These are phyloP conservation scores for Coenobita brevimanus DNA, from an alignment of 1,140 invertebrate genomes.

Conservation along the genomic window DNA sequence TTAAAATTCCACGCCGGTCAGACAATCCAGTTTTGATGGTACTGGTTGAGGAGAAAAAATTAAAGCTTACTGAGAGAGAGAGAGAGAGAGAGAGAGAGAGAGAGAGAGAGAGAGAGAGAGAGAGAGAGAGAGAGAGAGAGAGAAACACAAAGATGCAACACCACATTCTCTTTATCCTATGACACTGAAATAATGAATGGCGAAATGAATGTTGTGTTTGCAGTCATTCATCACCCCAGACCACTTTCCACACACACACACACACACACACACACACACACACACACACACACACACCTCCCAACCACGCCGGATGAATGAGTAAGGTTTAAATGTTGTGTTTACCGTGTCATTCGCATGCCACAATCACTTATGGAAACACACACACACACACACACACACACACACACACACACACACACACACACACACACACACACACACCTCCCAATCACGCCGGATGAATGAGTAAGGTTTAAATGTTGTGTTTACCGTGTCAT, in stretches of 20 bases:
- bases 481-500: not conserved
- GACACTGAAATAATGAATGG: not conserved
- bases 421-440: slow-evolving; percentile 21
- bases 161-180: not conserved
- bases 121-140: slow-evolving; percentile 19
- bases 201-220: no score
- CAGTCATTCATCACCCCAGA: no score
- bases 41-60: no score
- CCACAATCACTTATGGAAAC: no score
- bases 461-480: not conserved
- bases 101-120: slow-evolving; percentile 6
- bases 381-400: no score
- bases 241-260: not conserved
- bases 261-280: not conserved
- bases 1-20: no score
- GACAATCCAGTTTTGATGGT: no score
- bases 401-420: slow-evolving; percentile 12
- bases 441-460: no score
- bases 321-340: not conserved
- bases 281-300: slow-evolving; percentile 31
- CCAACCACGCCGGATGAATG: not conserved
- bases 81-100: slow-evolving; percentile 11
- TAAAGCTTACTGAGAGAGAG: not conserved
- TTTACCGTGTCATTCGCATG: no score
- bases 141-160: not conserved